These are phyloP conservation scores for Pelvicachromis taeniatus DNA, from an alignment of 2,113 vertebrate species.

Conservation along the genomic window DNA sequence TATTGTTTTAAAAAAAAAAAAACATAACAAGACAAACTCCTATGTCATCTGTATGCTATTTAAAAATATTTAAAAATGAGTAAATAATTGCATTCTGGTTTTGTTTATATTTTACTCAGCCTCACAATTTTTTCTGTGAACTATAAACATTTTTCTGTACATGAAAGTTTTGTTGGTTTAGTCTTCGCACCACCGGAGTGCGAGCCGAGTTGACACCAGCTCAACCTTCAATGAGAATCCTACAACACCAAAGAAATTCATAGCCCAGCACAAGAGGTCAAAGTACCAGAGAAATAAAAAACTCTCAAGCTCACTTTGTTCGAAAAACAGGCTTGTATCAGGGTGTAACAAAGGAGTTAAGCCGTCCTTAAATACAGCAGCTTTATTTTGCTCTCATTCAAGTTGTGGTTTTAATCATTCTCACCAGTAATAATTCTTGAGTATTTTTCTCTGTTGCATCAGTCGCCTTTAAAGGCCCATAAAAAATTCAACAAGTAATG, in stretches of 20 bases:
- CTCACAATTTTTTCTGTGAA: too few species aligned
- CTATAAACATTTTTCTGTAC: too few species aligned
- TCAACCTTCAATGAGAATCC: not conserved
- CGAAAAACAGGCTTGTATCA: not conserved
- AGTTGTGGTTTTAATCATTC: not conserved
- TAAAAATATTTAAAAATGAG: not conserved
- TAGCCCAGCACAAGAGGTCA: not conserved
- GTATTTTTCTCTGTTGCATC: not conserved
- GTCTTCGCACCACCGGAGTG: too few species aligned
- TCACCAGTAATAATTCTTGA: not conserved
- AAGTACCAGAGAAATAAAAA: not conserved
- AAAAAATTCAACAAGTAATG: not conserved
- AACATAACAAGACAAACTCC: not conserved
- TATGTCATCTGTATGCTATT: not conserved
- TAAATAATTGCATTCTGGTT: not conserved
- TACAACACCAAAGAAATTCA: not conserved
- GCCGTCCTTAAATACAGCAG: not conserved
- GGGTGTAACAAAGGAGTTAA: not conserved
- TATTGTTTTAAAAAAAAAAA: not conserved
- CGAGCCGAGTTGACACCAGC: too few species aligned
- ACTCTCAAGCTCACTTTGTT: not conserved
- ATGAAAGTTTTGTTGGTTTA: too few species aligned
- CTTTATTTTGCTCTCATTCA: not conserved
- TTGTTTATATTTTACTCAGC: not conserved
- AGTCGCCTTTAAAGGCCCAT: not conserved